phyloP scores from a whole-genome alignment of 2,797 vertebrate species.

The Lepus townsendii region DNA sequence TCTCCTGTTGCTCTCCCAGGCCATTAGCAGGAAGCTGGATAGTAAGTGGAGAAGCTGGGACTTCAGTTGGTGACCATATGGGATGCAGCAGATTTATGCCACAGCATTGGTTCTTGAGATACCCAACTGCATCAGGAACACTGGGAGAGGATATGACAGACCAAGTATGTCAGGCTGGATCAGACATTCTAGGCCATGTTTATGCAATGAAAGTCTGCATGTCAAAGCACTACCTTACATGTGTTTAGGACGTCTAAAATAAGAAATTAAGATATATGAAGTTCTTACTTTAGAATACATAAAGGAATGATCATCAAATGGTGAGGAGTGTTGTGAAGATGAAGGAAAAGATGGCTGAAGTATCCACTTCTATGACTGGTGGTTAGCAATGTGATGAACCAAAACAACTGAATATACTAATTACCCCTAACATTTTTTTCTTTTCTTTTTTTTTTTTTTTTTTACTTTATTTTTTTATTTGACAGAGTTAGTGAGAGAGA shows the following conservation, averaged over 20 bases:
- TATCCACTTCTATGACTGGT: background rate
- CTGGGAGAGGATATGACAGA: background rate
- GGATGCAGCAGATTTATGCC: no score
- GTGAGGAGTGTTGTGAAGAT: background rate
- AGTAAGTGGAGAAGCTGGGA: no score
- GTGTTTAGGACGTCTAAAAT: conserved; percentile 11
- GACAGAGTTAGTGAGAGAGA: no score
- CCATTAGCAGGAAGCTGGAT: no score
- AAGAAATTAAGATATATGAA: conserved; percentile 50
- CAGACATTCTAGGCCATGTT: background rate
- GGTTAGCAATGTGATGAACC: background rate
- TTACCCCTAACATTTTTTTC: background rate
- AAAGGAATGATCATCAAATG: background rate
- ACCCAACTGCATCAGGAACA: background rate
- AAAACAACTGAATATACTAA: conserved; percentile 23
- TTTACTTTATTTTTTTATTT: no score
- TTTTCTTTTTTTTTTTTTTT: no score
- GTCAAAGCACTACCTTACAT: background rate
- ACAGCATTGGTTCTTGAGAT: no score
- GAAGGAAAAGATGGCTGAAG: background rate
- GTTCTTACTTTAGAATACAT: background rate
- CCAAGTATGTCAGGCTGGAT: background rate
- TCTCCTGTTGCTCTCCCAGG: no score
- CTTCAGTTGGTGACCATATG: no score
- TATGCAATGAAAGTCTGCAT: background rate